These are phyloP conservation scores for Plectrocnemia conspersa DNA, from an alignment of 1,140 invertebrate species.

Conservation along the genomic window DNA sequence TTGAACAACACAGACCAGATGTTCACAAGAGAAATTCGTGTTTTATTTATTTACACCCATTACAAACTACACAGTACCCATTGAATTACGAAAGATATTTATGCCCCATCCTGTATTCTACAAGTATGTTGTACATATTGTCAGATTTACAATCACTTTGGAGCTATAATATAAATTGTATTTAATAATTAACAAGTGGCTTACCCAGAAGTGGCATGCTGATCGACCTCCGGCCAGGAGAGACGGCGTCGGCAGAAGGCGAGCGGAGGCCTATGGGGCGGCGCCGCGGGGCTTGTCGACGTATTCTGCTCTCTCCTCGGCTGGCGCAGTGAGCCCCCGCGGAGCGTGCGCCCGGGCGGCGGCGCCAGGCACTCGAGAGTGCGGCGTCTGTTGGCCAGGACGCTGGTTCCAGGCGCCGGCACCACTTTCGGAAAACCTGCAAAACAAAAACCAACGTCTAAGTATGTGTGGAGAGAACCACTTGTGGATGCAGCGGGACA, in stretches of 20 bases:
- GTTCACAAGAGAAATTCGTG: too few relatives aligned
- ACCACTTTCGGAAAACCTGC: conserved; percentile 58
- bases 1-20: too few relatives aligned
- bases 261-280: conserved; percentile 56
- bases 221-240: conserved; percentile 80
- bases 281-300: conserved; percentile 50
- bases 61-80: too few relatives aligned
- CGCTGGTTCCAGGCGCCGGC: conserved; percentile 59
- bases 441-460: conserved; percentile 23
- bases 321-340: conserved; percentile 58
- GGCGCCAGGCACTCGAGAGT: conserved; percentile 60
- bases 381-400: conserved; percentile 50
- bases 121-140: too few relatives aligned
- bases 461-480: too few relatives aligned
- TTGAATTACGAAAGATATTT: too few relatives aligned
- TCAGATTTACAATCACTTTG: neutral
- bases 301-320: conserved; percentile 42
- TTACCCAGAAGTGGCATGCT: conserved; percentile 73
- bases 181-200: conserved; percentile 37
- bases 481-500: too few relatives aligned
- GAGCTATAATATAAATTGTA: too few relatives aligned
- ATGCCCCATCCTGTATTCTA: too few relatives aligned
- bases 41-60: too few relatives aligned
- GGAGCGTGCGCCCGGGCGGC: conserved; percentile 46
- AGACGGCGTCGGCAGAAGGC: conserved; percentile 68